Base-by-base conservation (phyloP, 2,113 vertebrate species). In the Shinisaurus crocodilurus region DNA sequence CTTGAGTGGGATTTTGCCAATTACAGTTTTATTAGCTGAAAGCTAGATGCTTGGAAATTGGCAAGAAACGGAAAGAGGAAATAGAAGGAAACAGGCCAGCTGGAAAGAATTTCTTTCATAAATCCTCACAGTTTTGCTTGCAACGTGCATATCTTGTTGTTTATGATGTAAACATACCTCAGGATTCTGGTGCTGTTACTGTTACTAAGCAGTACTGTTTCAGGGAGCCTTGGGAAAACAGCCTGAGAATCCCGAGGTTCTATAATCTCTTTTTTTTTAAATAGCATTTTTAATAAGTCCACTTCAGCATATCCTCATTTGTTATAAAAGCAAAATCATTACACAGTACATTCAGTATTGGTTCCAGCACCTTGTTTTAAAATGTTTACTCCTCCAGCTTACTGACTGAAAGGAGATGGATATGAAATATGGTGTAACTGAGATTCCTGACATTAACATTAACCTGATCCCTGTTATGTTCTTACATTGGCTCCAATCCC, bases 11-110 rank as follows among this genome's bases (percentile, higher is more conserved):
- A 15, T 83, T 40, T 84, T 77, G 45, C 70, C 72, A 84, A 32
- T 89, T 87, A 79, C 75, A 2, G 13, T 88, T 91, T 91, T 57
- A 77, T 88, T 85, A 65, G 80, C 37, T 88, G n/a, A 77, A 84
- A 83, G 72, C 81, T 54, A 88, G 60, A 60, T 34, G 72, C 65
- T 23, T 88, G n/a, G 80, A 79, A 85, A 70, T 57, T 72, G 84
- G 76, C 84, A 82, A 72, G 76, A 77, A 70, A 70, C 1, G 5
- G 23, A 65, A 65, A 77, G 60, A 79, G 72, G 70, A 77, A 77
- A 80, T 50, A 67, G 43, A 72, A 43, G 40, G 4, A 82, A 75
- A 82, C 5, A 57, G 29, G 81, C 86, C 86, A 91, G 16, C 48
- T 72, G 81, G 60, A 85, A 43, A 88, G 6, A 69, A 84, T 85